Evolutionary conservation across 2,888 invertebrate species (phyloP), one percentile per base, ranked within the genome.

Genomic region (Panzeria rudis): DNA sequence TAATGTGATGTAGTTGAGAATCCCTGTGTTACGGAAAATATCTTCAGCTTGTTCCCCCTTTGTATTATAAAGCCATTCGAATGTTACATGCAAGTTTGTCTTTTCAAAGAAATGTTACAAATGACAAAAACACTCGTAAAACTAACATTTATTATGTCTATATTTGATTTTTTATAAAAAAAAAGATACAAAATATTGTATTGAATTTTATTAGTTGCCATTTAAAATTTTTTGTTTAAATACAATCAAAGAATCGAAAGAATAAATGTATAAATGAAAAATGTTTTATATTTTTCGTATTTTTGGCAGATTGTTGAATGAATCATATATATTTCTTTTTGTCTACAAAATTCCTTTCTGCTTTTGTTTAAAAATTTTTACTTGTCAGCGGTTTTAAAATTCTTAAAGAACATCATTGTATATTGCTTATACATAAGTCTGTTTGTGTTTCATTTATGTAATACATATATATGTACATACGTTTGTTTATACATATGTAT

Each of bases 361-460:
- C 13, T 11, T 72, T 56, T 35, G 17, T 47, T 11, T 2, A 15
- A 41, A 29, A 38, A 17, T 38, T 38, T 38, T 79, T 38, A 75
- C 50, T 79, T 71, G 79, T 84, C 79, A 84, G 75, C 71, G 38
- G 64, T 59, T 80, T 80, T 71, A 75, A 78, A 73, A 78, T 68
- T 68, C 68, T 73, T 54, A 73, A 73, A 78, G 68, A 83, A 64
- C 23, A 25, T 62, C 44, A 1, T 62, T 79, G 35, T 47, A 59
- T 62, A 47, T 69, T 47, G 29, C 35, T 66, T 44, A 23, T 52
- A 52, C 23, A 23, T 52, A 52, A 52, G 17, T 29, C 35, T 32
- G 20, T 20, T 61, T 56, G 20, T 32, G 15, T 56, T 62, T 41
- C 41, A n/a, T 59, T 47, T 71, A 52, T 17, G 6, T 25, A 41